Evolutionary conservation across 2,797 vertebrate genomes (phyloP), one percentile per base, ranked within the genome.

Genomic region (Ptychadena robeensis): DNA sequence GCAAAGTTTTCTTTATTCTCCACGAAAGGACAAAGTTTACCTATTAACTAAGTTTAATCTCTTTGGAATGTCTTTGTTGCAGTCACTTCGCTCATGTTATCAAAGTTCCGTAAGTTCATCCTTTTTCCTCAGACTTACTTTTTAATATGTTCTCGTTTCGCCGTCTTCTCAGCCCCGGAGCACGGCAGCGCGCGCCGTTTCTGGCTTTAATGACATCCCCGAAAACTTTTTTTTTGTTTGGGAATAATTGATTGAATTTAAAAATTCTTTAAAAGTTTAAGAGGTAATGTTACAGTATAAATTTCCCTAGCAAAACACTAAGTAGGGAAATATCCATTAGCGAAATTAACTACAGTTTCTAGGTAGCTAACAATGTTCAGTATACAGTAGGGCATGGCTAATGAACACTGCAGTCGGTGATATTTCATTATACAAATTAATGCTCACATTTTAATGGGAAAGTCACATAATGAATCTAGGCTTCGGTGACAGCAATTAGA

Each of bases 401-500:
- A 99, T 99, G 97, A 99, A 98, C 96, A 96, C 97, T 97, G 97
- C 96, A 96, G 97, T 95, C 96, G 97, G 97, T 97, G 97, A 99
- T 99, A 99, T 99, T 99, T 99, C 98, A 99, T 99, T 98, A 99
- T 98, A 99, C 97, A 99, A 99, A 99, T 99, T 98, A 99, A 99
- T 98, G 98, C 97, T 99, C 97, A 98, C 98, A 98, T 98, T 98
- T 98, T 99, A 99, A 99, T 99, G 97, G 98, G 97, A 98, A 98
- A 99, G 98, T 98, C 98, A 98, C 97, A 97, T 98, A 98, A 99
- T 99, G 98, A 99, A 99, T 99, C 98, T 97, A 96, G 96, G 97
- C 97, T 97, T 97, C 97, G 96, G 96, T 98, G 98, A 98, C 98
- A 99, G 98, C 98, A 99, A 99, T 99, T 99, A 99, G 98, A 98